Base-by-base conservation (phyloP, 2,888 invertebrate genomes). In the Diplolepis rosae region DNA sequence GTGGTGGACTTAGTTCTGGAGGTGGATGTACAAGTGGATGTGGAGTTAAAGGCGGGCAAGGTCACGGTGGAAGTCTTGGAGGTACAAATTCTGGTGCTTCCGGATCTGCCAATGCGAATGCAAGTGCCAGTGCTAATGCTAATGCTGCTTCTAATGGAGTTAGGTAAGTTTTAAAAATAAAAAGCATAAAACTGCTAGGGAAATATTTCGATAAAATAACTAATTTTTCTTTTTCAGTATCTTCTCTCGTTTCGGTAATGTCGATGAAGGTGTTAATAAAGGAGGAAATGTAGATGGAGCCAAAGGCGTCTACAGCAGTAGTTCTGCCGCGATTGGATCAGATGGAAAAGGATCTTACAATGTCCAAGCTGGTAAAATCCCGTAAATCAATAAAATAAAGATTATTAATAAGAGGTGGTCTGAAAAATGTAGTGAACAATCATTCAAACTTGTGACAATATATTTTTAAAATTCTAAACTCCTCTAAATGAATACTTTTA, bases 261-360 rank as follows among this genome's bases (percentile, higher is more conserved):
- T 77, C 32, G 80, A 83, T 2, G 89, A 82, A 72, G 77, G 74
- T 3, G 75, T 75, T n/a, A 86, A 84, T 13, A 88, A 88, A 4
- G 82, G 88, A 22, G 90, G 90, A 15, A 84, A 83, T 11, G 89
- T 90, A 13, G 80, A 85, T 45, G 90, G 90, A 13, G 89, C 88
- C 5, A 89, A 89, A 51, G 91, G 90, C 1, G 90, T 90, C 18
- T 90, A 88, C 84, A 90, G 90, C 78, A 89, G 89, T 50, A 90
- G 90, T 72, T 89, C 90, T 3, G 86, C 90, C 3, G 86, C 88
- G 4, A 83, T 90, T 30, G 91, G 90, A 72, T 84, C 86, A 7
- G 81, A 86, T 45, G 91, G 91, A 65, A 90, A 90, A 80, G 89
- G 91, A 68, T 86, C 88, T 65, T 91, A 90, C 82, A 87, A 89